Evolutionary conservation across 2,888 invertebrate genomes (phyloP).

Genomic region (Tholera decimalis): DNA sequence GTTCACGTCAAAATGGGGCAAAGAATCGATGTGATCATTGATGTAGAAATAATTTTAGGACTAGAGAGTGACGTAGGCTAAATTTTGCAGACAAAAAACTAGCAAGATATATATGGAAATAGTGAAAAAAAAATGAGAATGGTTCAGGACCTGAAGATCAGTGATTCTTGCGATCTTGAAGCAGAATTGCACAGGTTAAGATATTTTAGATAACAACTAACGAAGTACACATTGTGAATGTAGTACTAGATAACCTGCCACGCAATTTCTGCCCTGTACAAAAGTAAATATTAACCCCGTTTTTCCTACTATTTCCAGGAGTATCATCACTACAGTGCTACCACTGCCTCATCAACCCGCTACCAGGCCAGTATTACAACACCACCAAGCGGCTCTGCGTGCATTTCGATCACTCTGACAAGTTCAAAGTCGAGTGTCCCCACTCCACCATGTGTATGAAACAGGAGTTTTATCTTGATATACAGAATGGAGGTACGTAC

Average conservation of each 20-base stretch:
- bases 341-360: constrained; percentile 93
- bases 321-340: constrained; percentile 93
- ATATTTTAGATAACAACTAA: not conserved
- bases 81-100: too few relatives aligned
- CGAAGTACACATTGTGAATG: not conserved
- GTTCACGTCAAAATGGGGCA: too few relatives aligned
- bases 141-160: not conserved
- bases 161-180: not conserved
- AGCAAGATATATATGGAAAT: constrained; percentile 1
- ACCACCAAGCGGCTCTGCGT: constrained; percentile 93
- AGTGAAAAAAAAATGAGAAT: not conserved
- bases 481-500: constrained; percentile 93
- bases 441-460: constrained; percentile 97
- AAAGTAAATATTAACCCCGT: constrained; percentile 1
- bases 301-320: constrained; percentile 75
- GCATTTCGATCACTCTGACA: constrained; percentile 94
- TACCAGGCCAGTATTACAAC: constrained; percentile 91
- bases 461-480: constrained; percentile 92
- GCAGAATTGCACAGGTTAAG: not conserved
- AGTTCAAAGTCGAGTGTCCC: constrained; percentile 94
- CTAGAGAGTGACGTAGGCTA: too few relatives aligned
- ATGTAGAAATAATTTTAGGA: too few relatives aligned
- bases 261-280: not conserved
- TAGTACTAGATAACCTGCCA: not conserved
- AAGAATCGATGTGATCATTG: too few relatives aligned